Evolutionary conservation across 2,888 invertebrate genomes (phyloP).

Genomic region (Cacoxenus indagator): DNA sequence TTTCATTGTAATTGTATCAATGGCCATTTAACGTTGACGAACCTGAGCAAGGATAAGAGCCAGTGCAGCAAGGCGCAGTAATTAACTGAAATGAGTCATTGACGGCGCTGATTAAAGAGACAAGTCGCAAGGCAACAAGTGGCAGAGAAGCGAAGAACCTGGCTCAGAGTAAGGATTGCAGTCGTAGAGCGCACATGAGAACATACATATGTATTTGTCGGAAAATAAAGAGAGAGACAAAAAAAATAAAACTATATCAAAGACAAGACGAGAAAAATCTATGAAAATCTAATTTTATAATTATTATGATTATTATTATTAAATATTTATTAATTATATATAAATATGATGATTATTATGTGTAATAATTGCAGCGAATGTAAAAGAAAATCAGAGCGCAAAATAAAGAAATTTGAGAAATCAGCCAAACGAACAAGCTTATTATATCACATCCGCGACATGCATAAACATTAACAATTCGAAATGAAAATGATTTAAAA

Average conservation of each 20-base stretch:
- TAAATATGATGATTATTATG: conserved; percentile 47
- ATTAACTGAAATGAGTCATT: too few species aligned
- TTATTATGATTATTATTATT: conserved; percentile 4
- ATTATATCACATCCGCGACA: background rate
- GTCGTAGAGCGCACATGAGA: too few species aligned
- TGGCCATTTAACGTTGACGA: too few species aligned
- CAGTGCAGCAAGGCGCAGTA: too few species aligned
- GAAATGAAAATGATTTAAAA: background rate
- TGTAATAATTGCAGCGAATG: conserved; percentile 41
- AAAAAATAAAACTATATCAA: conserved; percentile 42
- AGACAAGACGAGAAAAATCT: conserved; percentile 34
- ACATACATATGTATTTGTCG: background rate
- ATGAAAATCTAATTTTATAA: conserved; percentile 13
- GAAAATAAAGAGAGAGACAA: conserved; percentile 15
- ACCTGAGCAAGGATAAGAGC: too few species aligned
- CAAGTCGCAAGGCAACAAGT: too few species aligned
- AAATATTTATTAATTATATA: conserved; percentile 25
- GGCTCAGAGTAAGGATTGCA: too few species aligned
- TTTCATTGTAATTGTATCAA: background rate
- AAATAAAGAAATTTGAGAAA: background rate
- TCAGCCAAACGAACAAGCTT: background rate
- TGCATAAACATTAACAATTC: background rate
- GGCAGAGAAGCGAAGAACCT: too few species aligned
- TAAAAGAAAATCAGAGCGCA: conserved; percentile 1
- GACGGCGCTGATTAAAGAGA: too few species aligned